Evolutionary conservation across 1,140 invertebrate species (phyloP).

Genomic region (Drosophila repleta): DNA sequence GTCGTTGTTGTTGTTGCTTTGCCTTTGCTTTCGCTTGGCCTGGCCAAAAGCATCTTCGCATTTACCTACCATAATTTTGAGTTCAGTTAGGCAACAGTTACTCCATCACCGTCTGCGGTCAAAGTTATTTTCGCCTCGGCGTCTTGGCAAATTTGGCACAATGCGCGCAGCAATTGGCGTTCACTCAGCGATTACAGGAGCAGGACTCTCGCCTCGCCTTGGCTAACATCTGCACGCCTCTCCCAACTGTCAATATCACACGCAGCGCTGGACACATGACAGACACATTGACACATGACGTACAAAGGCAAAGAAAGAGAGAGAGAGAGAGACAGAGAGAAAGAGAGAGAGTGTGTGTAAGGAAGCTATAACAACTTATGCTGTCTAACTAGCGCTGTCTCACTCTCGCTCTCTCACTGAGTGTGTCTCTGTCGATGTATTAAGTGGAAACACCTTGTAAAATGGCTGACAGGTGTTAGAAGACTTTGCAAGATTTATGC

Average conservation of each 20-base stretch:
- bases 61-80: conserved; percentile 70
- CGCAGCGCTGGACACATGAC: conserved; percentile 76
- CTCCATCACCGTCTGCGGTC: conserved; percentile 19
- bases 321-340: background rate
- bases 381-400: conserved; percentile 4
- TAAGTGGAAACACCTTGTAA: conserved; percentile 82
- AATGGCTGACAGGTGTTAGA: conserved; percentile 82
- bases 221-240: background rate
- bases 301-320: conserved; percentile 59
- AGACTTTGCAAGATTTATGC: conserved; percentile 82
- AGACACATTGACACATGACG: conserved; percentile 80
- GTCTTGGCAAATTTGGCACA: conserved; percentile 28
- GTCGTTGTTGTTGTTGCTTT: background rate
- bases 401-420: background rate
- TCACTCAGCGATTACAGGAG: conserved; percentile 35
- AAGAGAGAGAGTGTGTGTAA: background rate
- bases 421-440: conserved; percentile 61
- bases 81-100: conserved; percentile 34
- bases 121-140: background rate
- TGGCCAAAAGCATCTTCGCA: conserved; percentile 38
- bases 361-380: background rate
- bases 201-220: background rate
- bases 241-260: conserved; percentile 74
- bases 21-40: background rate
- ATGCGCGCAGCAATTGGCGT: conserved; percentile 45